Evolutionary conservation across 2,113 vertebrate genomes (phyloP), one percentile per base, ranked within the genome.

Genomic region (Colius striatus): DNA sequence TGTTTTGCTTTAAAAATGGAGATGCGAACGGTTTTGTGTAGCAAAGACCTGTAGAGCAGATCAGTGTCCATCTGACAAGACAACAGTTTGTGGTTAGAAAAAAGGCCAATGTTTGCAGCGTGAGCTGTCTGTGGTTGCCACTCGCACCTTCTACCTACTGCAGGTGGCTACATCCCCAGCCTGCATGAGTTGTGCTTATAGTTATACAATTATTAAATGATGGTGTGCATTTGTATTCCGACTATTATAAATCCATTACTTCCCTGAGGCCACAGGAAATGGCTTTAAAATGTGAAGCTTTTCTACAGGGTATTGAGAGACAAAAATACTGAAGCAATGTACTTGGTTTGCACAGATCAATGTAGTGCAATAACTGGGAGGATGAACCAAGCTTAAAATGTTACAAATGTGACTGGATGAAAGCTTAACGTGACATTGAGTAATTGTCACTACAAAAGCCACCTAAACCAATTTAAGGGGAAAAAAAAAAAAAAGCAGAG

Each of bases 391-490:
- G 68, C 85, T 94, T 94, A 88, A 92, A 91, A 88, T 68, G 61
- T 90, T 95, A 80, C 73, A 80, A 94, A 77, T 73, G 38, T 75
- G 90, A 90, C 81, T 93, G 85, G 61, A 70, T 87, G 75, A 92
- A 95, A 87, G 75, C 86, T 93, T 94, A 96, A 93, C 79, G 48
- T 60, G 92, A 74, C 94, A 84, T 43, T 93, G 95, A 97, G 53
- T 89, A 94, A 96, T 93, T 86, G 92, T 80, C 23, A 22, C 20
- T 76, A 58, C 41, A 48, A 51, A 93, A 95, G 43, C 86, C 54
- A 93, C 51, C 32, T 74, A 84, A 95, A 58, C 32, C 75, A 85
- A 27, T 16, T 47, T 71, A 68, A 83, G 19, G 22, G 79, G 54
- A 71, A 63, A 32, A 80, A 48, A 54, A 10, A 58, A 62, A 75